Base-by-base conservation (phyloP, 2,113 vertebrate genomes). In the Platichthys stellatus region DNA sequence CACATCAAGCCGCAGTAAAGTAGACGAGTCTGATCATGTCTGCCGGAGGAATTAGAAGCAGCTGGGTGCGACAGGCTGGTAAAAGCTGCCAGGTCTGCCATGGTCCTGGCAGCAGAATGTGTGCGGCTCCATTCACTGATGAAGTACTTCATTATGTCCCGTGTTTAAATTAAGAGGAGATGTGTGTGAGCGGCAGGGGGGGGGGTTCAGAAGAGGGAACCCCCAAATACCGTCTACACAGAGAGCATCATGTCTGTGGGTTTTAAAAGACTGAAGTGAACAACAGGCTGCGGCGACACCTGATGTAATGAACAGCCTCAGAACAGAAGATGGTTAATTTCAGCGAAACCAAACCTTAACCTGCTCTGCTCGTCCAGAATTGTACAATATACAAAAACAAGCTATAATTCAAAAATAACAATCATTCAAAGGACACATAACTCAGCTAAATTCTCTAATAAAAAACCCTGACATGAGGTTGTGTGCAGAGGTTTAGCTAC, bases 61-160 rank as follows among this genome's bases (percentile, higher is more conserved):
- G 83, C 89, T 89, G 89, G 89, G 74, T 24, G 24, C 51, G 83
- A 80, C 87, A 88, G 74, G 56, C 73, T 69, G 47, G 40, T 59
- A 58, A 81, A 62, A 9, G 38, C 75, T 80, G 89, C 78, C 77
- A 86, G 79, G 64, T 62, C 77, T 78, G 73, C 73, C 74, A 61
- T 35, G 70, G 80, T 66, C 60, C 74, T 88, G 86, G 84, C 83
- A 76, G 82, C 76, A 71, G 78, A 82, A 83, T 74, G 66, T 64
- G 73, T 78, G 76, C 51, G 47, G 78, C 71, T 59, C 51, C 65
- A 54, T 80, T 76, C 17, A 77, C 73, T 83, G 65, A 87, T 88
- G 57, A 89, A 90, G 70, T 77, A 85, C 53, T 89, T 93, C 65
- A 90, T 88, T 83, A 90, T 80, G 81, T 76, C 69, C 72, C 71